phyloP scores from a whole-genome alignment of 2,797 vertebrate species.

The Muscicapa comitata region DNA sequence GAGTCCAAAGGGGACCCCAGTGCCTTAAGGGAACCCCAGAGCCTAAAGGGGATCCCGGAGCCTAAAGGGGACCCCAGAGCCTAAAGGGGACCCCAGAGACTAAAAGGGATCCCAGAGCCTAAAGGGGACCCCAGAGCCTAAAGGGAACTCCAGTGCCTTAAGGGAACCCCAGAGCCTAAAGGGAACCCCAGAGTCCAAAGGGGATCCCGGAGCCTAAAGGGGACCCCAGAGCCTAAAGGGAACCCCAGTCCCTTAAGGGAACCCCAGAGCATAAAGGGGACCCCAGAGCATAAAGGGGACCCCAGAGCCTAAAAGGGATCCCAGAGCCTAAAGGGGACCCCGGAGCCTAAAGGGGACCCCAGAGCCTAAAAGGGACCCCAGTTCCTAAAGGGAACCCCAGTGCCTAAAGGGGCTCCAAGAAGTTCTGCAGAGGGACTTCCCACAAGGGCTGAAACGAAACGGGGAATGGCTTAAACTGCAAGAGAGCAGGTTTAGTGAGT shows the following conservation, averaged over 20 bases:
- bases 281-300: accelerated
- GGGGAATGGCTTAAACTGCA: neutral
- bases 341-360: neutral
- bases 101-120: neutral
- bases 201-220: neutral
- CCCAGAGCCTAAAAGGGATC: neutral
- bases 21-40: neutral
- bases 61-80: no score
- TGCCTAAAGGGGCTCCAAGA: neutral
- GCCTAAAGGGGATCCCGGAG: accelerated
- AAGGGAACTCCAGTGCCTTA: accelerated
- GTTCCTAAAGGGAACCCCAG: no score
- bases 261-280: accelerated
- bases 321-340: neutral
- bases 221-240: no score
- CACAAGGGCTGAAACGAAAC: neutral
- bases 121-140: neutral
- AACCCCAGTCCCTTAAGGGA: neutral
- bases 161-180: neutral
- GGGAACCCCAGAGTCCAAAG: neutral
- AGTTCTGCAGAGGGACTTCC: neutral
- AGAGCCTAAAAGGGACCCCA: neutral
- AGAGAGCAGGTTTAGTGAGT: no score
- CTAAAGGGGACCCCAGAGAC: neutral
- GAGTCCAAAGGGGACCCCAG: neutral